Evolutionary conservation across 1,140 invertebrate genomes (phyloP).

Genomic region (Polypedilum vanderplanki): DNA sequence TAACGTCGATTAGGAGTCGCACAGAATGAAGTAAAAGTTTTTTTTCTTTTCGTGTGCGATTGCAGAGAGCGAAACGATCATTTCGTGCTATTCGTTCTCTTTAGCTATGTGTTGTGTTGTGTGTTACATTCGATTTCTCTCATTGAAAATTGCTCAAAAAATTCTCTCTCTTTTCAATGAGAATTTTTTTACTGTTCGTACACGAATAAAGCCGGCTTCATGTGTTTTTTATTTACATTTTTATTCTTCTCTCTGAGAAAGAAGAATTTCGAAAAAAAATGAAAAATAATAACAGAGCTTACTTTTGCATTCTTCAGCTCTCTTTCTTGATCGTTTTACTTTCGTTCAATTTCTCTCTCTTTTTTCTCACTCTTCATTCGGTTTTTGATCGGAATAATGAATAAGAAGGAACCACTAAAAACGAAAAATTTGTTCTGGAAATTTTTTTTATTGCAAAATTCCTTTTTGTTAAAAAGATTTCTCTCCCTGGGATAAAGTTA

Average conservation of each 20-base stretch:
- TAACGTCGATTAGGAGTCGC: conserved; percentile 11
- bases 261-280: not conserved
- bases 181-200: not conserved
- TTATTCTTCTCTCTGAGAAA: not conserved
- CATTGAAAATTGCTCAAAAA: not conserved
- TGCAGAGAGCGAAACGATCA: not conserved
- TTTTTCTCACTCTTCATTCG: not conserved
- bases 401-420: too few species aligned
- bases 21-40: conserved; percentile 28
- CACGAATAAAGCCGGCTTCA: not conserved
- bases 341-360: not conserved
- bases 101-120: not conserved
- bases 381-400: too few species aligned
- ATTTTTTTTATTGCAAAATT: not conserved
- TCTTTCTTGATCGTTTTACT: not conserved
- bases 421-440: not conserved
- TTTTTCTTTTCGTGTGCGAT: not conserved
- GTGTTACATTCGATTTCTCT: not conserved
- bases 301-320: not conserved
- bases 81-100: not conserved
- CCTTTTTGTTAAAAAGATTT: not conserved
- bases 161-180: not conserved
- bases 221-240: conserved; percentile 14
- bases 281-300: not conserved
- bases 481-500: not conserved